These are phyloP conservation scores for Lepidurus packardi DNA, from an alignment of 1,140 invertebrate genomes.

Conservation along the genomic window DNA sequence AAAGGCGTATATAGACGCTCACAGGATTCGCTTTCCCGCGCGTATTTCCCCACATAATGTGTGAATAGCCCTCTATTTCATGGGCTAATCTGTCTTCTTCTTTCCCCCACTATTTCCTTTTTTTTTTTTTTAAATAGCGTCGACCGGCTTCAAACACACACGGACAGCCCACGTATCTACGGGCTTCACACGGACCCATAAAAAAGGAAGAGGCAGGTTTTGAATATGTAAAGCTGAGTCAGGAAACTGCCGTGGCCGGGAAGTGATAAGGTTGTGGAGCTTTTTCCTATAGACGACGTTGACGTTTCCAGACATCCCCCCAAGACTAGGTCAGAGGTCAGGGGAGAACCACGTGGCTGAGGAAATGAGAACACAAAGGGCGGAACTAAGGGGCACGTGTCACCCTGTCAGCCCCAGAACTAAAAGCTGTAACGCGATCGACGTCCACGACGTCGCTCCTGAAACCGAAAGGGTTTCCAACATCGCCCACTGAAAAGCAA, in stretches of 20 bases:
- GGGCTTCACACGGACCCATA: background rate
- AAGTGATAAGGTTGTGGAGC: background rate
- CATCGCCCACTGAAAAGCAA: background rate
- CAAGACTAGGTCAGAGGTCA: background rate
- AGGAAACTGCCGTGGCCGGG: background rate
- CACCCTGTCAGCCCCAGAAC: conserved; percentile 13
- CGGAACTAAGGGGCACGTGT: conserved; percentile 17
- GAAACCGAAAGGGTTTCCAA: background rate
- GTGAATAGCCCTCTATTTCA: background rate
- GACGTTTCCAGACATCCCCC: background rate
- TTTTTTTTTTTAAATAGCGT: too few relatives aligned
- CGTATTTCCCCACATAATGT: background rate
- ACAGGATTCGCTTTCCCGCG: background rate
- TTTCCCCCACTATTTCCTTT: background rate
- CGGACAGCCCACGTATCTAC: too few relatives aligned
- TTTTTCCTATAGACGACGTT: background rate
- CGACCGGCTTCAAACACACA: too few relatives aligned
- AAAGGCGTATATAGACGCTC: background rate
- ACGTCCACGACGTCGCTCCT: background rate
- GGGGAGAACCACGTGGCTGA: background rate
- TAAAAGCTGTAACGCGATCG: conserved; percentile 19
- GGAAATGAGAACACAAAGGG: conserved; percentile 18
- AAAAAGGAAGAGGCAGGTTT: background rate
- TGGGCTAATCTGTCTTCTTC: background rate
- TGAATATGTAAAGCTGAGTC: background rate